Evolutionary conservation across 2,888 invertebrate species (phyloP), one percentile per base, ranked within the genome.

Genomic region (Xanthorhoe spadicearia): DNA sequence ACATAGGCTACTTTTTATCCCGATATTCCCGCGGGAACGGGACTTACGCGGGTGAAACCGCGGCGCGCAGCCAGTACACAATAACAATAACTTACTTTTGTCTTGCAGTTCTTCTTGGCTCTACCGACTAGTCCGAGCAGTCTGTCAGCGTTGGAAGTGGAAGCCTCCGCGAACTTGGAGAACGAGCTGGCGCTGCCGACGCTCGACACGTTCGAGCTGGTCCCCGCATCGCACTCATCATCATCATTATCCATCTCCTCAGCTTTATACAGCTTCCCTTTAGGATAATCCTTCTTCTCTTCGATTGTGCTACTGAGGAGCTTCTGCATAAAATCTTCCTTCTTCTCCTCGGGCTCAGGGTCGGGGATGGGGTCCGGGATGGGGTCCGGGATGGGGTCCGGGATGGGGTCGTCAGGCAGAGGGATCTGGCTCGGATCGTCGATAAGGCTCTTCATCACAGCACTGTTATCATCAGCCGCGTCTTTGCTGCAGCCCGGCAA

Each of bases 271-370:
- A 92, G 74, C 73, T 90, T 92, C 18, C 92, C 92, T 69, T 89
- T 92, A 5, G 90, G 90, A 77, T 88, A 89, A 64, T 88, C 86
- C 72, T 89, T 90, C 67, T 89, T 89, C 65, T 90, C 89, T 65
- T 87, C 83, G 35, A 83, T 82, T 66, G 86, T 86, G 71, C 88
- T 90, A 74, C 76, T 86, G 61, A 92, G 77, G 51, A 92, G 73
- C 66, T 90, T 92, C 67, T 90, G 88, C 93, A 92, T 92, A 65
- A 92, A 92, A 74, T 92, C 92, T 35, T 86, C 85, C 60, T 89
- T 86, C 57, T 80, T 84, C 0, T 81, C 79, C n/a, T 80, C 82
- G 8, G 72, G 63, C 32, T 68, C 70, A 4, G 68, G 7, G 10
- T 68, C 71, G 0, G 61, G 50, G 19, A 55, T 32, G 8, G 35